Percentiles rank a stretch among this genome's conserved stretches.
phyloP scores from a whole-genome alignment of 2,888 invertebrate species.

The Epistrophe eligans region DNA sequence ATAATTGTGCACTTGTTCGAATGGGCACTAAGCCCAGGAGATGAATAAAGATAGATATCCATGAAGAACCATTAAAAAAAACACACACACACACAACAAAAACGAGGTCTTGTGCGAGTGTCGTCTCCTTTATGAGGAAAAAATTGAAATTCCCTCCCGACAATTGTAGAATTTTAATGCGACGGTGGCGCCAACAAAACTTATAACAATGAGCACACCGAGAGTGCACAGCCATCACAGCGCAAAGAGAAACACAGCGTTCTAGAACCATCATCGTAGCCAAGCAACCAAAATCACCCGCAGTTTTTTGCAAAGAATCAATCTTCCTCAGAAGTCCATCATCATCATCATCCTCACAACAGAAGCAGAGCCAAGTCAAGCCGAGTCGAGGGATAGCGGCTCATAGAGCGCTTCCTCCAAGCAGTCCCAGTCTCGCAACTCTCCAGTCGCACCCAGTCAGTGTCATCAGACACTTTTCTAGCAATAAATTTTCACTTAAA shows the following conservation, averaged over 20 bases:
- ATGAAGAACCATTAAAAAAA: slow-evolving; percentile 18
- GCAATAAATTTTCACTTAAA: slow-evolving; percentile 65
- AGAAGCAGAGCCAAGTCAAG: neutral
- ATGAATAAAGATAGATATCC: slow-evolving; percentile 49
- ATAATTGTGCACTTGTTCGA: slow-evolving; percentile 62
- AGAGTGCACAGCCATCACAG: neutral
- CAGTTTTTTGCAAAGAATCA: slow-evolving; percentile 61
- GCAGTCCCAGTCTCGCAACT: neutral
- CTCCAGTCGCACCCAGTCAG: slow-evolving; percentile 33
- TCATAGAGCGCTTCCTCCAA: neutral
- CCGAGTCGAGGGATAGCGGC: neutral
- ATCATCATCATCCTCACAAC: slow-evolving; percentile 37
- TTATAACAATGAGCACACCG: slow-evolving; percentile 35
- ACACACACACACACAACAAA: no score
- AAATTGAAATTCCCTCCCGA: slow-evolving; percentile 67
- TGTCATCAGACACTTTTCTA: slow-evolving; percentile 67
- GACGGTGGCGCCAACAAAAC: slow-evolving; percentile 62
- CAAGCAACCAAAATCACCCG: slow-evolving; percentile 29
- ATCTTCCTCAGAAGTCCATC: slow-evolving; percentile 66
- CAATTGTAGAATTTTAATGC: slow-evolving; percentile 71
- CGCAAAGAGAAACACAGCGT: neutral
- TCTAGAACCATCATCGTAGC: neutral
- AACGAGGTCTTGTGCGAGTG: slow-evolving; percentile 20
- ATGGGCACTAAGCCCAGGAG: slow-evolving; percentile 52
- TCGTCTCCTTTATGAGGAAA: slow-evolving; percentile 38